Evolutionary conservation across 1,140 invertebrate genomes (phyloP).

Genomic region (Prorops nasuta): DNA sequence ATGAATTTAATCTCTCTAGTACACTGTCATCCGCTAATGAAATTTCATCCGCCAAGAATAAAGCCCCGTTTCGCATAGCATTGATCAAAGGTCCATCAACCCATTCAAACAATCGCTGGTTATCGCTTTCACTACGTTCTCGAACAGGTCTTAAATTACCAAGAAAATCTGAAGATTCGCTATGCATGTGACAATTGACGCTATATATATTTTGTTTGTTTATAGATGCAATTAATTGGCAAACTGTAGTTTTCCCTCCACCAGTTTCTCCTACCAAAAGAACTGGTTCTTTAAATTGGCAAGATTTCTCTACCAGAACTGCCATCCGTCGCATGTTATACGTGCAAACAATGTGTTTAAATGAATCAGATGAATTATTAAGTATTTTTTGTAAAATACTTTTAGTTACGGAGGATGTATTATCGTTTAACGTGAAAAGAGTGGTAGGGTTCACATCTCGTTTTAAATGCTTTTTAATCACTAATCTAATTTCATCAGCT

Average conservation of each 20-base stretch:
- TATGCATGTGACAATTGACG: conserved; percentile 98
- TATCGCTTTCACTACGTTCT: conserved; percentile 58
- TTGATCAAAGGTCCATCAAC: conserved; percentile 92
- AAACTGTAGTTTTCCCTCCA: conserved; percentile 97
- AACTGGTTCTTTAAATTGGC: conserved; percentile 91
- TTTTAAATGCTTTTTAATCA: conserved; percentile 85
- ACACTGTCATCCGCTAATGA: conserved; percentile 99
- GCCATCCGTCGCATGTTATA: conserved; percentile 86
- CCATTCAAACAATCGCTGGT: conserved; percentile 90
- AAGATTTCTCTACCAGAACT: conserved; percentile 86
- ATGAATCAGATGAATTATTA: conserved; percentile 57
- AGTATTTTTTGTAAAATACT: conserved; percentile 69
- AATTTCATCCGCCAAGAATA: conserved; percentile 98
- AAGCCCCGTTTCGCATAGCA: conserved; percentile 83
- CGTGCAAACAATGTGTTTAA: conserved; percentile 91
- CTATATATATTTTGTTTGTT: conserved; percentile 64
- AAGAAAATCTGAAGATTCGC: conserved; percentile 96
- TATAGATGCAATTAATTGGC: conserved; percentile 80
- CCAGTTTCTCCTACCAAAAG: conserved; percentile 97
- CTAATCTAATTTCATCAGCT: conserved; percentile 70
- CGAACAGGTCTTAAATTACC: conserved; percentile 91
- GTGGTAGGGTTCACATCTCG: conserved; percentile 70
- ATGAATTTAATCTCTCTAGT: conserved; percentile 93
- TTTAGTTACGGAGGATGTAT: conserved; percentile 77
- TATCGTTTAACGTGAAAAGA: conserved; percentile 73